Evolutionary conservation across 1,140 invertebrate genomes (phyloP), one percentile per base, ranked within the genome.

Genomic region (Hyphantria cunea): DNA sequence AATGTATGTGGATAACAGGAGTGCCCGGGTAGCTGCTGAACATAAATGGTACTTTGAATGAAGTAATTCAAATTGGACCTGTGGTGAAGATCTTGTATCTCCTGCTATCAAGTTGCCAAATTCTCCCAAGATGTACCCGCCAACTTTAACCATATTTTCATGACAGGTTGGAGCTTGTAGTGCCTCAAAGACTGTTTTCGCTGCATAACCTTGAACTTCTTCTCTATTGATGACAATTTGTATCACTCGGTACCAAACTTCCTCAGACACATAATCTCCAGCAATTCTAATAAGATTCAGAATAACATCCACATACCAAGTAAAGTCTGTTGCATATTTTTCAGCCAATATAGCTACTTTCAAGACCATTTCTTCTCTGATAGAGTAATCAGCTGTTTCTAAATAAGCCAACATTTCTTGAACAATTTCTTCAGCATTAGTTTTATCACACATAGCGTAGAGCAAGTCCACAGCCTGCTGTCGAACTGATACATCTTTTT

Each of bases 101-200:
- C 99, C 99, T 72, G 99, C 99, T 84, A 99, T 99, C 15, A 99
- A 93, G 92, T 99, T 99, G 31, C 99, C 99, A 93, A 99, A 99
- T 92, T 99, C 99, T 56, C 99, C 99, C 42, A 99, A 93, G 76
- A 99, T 99, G 77, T 99, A 99, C 25, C 98, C 99, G 53, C 99
- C 99, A 45, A 99, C 99, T 94, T 99, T 99, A 0, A 99, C 99
- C 99, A 99, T 99, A 89, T 99, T 99, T 92, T 99, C 99, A 91
- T 99, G 99, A 86, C 99, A 99, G 49, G 99, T 98, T 25, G 98
- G 98, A 44, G 98, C 98, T 93, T 99, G 98, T 48, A 99, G 90
- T 66, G 98, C 97, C 91, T 99, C 99, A 93, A 99, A 99, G 6
- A 99, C 98, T 34, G 99, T 99, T 93, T 99, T 99, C 6, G 99